A percentile compares a stretch with the other conserved stretches of the same genome.
These are phyloP conservation scores for Cephalotes varians DNA, from an alignment of 2,888 invertebrate species.

Conservation along the genomic window DNA sequence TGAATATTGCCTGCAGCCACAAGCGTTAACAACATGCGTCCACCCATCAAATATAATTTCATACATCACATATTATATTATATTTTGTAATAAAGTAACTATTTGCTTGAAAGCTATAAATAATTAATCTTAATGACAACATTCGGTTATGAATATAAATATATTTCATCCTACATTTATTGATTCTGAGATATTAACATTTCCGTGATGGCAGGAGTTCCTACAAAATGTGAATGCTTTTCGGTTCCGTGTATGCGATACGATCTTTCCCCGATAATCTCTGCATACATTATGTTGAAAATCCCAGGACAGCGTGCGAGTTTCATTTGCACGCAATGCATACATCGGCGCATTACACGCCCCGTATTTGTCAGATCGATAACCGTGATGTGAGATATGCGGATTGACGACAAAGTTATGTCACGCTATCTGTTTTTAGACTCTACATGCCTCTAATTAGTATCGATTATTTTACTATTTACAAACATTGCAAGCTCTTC, in stretches of 20 bases:
- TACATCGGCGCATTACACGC: conserved; percentile 1
- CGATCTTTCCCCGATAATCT: conserved; percentile 8
- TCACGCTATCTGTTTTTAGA: conserved; percentile 8
- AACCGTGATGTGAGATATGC: conserved; percentile 11
- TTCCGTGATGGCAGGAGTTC: not conserved
- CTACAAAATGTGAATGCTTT: not conserved
- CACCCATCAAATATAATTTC: not conserved
- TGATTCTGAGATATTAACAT: not conserved
- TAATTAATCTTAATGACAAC: not conserved
- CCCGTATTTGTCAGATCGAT: conserved; percentile 35
- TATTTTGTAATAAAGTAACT: not conserved
- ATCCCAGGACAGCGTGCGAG: conserved; percentile 2
- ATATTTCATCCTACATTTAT: not conserved
- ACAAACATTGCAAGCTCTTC: not conserved
- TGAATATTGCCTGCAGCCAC: not conserved
- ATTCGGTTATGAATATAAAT: not conserved
- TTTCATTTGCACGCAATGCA: conserved; percentile 38
- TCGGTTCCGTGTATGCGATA: conserved; percentile 1
- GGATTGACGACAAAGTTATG: conserved; percentile 31
- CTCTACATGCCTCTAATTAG: conserved; percentile 13
- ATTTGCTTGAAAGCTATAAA: not conserved
- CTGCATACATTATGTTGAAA: conserved; percentile 21
- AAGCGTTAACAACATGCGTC: not conserved
- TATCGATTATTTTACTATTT: not conserved
- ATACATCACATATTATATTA: not conserved